A percentile compares a stretch with the other conserved stretches of the same genome.
Evolutionary conservation across 2,113 vertebrate species (phyloP).

Genomic region (Tetrax tetrax): DNA sequence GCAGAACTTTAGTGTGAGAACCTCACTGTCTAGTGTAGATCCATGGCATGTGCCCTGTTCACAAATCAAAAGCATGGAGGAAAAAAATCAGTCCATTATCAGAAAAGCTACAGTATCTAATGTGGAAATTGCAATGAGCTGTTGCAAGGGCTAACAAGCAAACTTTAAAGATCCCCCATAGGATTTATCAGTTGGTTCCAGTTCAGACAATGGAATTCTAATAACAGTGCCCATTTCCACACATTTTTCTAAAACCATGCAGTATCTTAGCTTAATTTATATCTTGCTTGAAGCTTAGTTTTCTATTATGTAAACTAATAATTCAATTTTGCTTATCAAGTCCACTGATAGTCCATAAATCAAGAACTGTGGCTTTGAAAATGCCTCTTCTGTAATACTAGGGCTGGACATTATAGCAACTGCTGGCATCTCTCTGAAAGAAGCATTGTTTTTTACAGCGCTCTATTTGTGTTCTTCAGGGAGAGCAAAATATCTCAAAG

Average conservation of each 20-base stretch:
- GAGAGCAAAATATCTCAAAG: neutral
- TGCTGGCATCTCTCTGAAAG: neutral
- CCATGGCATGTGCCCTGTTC: neutral
- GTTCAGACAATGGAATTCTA: neutral
- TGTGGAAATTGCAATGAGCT: neutral
- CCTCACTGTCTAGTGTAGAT: neutral
- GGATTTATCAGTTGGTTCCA: neutral
- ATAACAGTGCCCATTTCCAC: neutral
- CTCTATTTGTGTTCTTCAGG: neutral
- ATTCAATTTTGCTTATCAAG: neutral
- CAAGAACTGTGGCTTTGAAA: neutral
- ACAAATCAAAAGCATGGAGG: neutral
- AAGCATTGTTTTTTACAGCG: fast-evolving
- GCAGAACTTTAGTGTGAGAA: neutral
- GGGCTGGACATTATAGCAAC: neutral
- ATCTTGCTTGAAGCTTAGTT: neutral
- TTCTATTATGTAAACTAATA: neutral
- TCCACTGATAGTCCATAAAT: neutral
- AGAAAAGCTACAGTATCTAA: neutral
- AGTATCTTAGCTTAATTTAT: neutral
- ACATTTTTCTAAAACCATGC: neutral
- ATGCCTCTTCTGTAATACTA: neutral
- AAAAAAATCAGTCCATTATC: neutral
- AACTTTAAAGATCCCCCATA: neutral
- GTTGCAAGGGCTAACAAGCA: neutral